phyloP scores from a whole-genome alignment of 2,888 invertebrate genomes.

The Chromoteleia sp. region DNA sequence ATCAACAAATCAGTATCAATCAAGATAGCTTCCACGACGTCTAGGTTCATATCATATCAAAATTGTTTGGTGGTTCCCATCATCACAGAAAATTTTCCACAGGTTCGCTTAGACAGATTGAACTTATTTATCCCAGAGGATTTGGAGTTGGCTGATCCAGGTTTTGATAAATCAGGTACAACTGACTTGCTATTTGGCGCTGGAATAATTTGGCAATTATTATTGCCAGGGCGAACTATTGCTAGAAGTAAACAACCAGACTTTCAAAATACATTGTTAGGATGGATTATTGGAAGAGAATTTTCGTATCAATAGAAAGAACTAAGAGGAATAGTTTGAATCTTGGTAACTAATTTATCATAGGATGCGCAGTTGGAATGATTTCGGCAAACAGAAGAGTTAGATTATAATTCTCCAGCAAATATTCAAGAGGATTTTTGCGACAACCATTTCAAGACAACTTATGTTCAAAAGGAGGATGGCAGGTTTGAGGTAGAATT shows the following conservation, averaged over 20 bases:
- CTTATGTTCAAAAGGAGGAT: not conserved
- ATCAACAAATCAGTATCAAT: not conserved
- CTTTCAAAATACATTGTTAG: slow-evolving; percentile 11
- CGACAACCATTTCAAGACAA: slow-evolving; percentile 2
- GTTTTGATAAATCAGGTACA: slow-evolving; percentile 5
- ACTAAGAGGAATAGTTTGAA: not conserved
- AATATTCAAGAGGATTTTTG: not conserved
- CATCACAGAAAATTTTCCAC: slow-evolving; percentile 33
- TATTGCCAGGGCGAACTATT: slow-evolving; percentile 6
- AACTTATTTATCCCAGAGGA: slow-evolving; percentile 8
- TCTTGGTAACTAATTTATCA: slow-evolving; percentile 1
- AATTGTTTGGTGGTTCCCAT: slow-evolving; percentile 24
- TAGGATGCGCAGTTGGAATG: slow-evolving; percentile 4
- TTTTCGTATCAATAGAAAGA: not conserved
- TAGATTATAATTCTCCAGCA: not conserved
- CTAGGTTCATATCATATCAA: not conserved
- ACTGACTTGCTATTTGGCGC: slow-evolving; percentile 22
- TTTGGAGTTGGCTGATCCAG: slow-evolving; percentile 33
- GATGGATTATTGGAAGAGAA: slow-evolving; percentile 27
- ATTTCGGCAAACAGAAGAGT: slow-evolving; percentile 2
- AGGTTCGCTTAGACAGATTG: not conserved
- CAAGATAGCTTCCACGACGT: slow-evolving; percentile 3
- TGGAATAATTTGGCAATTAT: slow-evolving; percentile 18
- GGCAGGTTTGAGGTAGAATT: slow-evolving; percentile 14
- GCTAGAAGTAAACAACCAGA: slow-evolving; percentile 9